These are phyloP conservation scores for Tenrec ecaudatus DNA, from an alignment of 2,113 vertebrate genomes.

Conservation along the genomic window DNA sequence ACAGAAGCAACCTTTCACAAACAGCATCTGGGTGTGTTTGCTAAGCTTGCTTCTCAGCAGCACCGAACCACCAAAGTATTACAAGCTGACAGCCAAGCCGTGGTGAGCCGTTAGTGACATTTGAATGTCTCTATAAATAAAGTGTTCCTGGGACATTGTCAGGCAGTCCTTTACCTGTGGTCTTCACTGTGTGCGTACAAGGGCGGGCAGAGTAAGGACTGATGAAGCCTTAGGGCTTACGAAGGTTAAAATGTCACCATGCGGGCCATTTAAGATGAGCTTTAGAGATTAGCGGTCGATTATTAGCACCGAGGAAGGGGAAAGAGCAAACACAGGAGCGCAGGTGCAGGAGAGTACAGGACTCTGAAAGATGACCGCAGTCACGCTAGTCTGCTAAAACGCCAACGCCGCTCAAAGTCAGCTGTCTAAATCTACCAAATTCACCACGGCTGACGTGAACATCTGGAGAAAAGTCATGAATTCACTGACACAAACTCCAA, in stretches of 20 bases:
- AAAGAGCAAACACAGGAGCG: neutral
- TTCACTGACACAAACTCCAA: neutral
- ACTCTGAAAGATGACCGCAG: neutral
- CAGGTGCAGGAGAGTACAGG: neutral
- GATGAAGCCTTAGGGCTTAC: fast-evolving
- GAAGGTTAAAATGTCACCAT: neutral
- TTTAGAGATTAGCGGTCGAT: neutral
- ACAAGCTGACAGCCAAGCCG: no score
- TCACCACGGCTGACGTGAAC: neutral
- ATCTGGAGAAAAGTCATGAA: slow-evolving; percentile 4
- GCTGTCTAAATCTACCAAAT: neutral
- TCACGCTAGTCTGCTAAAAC: neutral
- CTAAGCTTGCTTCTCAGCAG: no score
- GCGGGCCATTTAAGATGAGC: neutral
- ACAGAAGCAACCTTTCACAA: no score
- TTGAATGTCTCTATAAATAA: neutral
- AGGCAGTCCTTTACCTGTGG: neutral
- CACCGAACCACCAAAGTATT: no score
- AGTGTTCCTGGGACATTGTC: neutral
- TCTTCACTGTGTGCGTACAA: neutral
- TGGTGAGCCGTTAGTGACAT: neutral
- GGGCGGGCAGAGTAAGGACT: neutral
- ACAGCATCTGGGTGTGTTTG: no score
- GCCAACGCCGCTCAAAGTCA: neutral
- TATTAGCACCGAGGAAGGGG: neutral